A percentile compares a stretch with the other conserved stretches of the same genome.
Evolutionary conservation across 2,888 invertebrate species (phyloP).

Genomic region (Diogma glabrata): DNA sequence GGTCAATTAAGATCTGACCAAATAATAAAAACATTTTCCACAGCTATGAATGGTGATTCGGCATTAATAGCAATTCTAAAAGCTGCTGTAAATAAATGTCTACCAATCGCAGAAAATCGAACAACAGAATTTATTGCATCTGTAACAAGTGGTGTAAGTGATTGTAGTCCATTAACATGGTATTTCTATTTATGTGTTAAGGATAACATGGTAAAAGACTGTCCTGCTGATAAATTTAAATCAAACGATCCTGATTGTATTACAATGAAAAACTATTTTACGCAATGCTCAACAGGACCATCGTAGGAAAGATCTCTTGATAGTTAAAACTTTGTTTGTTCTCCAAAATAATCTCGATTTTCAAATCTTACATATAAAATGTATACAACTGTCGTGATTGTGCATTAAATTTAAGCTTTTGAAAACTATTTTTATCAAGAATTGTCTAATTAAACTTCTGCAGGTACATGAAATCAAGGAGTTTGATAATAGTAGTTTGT

Average conservation of each 20-base stretch:
- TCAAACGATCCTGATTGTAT: background rate
- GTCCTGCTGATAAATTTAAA: background rate
- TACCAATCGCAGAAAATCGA: background rate
- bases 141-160: background rate
- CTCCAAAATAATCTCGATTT: no score
- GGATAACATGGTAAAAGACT: background rate
- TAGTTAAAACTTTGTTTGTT: no score
- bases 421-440: no score
- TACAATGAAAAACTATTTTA: background rate
- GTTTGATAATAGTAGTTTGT: no score
- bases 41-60: background rate
- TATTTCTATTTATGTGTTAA: background rate
- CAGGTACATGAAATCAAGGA: no score
- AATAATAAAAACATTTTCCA: background rate
- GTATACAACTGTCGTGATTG: no score
- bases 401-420: no score
- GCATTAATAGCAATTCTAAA: background rate
- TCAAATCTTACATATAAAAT: no score
- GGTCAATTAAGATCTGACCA: background rate
- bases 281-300: constrained; percentile 4
- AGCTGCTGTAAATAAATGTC: background rate
- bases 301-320: no score
- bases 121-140: background rate
- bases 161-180: background rate
- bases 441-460: no score